phyloP scores from a whole-genome alignment of 2,797 vertebrate genomes.

The Hoplostethus mediterraneus region DNA sequence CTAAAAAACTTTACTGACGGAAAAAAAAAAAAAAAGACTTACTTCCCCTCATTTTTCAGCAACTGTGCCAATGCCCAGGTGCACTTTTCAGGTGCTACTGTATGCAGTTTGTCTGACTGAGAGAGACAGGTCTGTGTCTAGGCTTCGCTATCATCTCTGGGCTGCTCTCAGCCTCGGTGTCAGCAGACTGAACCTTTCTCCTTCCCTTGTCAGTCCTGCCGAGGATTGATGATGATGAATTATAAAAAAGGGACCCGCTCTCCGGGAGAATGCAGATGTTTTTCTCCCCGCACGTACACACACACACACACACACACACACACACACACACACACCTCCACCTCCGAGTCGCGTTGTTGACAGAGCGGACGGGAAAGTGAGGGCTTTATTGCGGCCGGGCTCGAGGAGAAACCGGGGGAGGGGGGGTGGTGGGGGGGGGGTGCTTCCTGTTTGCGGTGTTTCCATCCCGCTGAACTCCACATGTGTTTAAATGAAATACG shows the following conservation, averaged over 20 bases:
- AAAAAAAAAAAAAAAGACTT: slow-evolving; percentile 37
- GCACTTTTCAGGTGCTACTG: slow-evolving; percentile 71
- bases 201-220: slow-evolving; percentile 75
- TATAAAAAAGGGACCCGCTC: slow-evolving; percentile 75
- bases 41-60: slow-evolving; percentile 62
- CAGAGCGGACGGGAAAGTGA: slow-evolving; percentile 53
- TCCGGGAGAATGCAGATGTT: slow-evolving; percentile 81
- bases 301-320: background rate
- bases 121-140: slow-evolving; percentile 73
- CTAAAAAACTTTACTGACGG: slow-evolving; percentile 63
- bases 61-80: slow-evolving; percentile 70
- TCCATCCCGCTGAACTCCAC: slow-evolving; percentile 58
- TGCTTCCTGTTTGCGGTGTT: slow-evolving; percentile 45
- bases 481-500: slow-evolving; percentile 55
- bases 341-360: slow-evolving; percentile 35
- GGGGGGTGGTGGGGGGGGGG: too few species aligned
- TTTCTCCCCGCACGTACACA: slow-evolving; percentile 21
- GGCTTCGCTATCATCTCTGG: slow-evolving; percentile 69
- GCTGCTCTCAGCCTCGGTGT: slow-evolving; percentile 75
- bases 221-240: slow-evolving; percentile 77
- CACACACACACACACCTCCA: background rate
- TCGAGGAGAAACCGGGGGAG: slow-evolving; percentile 56
- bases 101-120: slow-evolving; percentile 76
- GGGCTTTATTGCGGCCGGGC: slow-evolving; percentile 61
- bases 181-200: slow-evolving; percentile 72